phyloP scores from a whole-genome alignment of 2,113 vertebrate genomes.

The Cacatua alba region DNA sequence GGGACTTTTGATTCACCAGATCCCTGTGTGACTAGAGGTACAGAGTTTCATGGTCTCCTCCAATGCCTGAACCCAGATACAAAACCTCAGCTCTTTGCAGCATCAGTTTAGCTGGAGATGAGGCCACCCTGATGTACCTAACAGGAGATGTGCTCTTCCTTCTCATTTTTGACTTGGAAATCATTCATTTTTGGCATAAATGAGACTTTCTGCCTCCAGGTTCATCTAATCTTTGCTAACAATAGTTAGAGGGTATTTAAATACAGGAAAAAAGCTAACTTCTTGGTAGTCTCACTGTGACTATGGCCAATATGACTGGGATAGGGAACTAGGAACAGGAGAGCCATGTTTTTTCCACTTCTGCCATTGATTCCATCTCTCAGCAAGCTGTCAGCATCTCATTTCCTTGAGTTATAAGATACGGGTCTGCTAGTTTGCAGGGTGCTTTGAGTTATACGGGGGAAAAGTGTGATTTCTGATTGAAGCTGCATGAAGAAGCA shows the following conservation, averaged over 20 bases:
- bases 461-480: background rate
- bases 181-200: background rate
- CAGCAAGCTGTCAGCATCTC: background rate
- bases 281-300: background rate
- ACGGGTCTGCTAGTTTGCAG: background rate
- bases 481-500: background rate
- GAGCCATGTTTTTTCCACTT: background rate
- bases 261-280: background rate
- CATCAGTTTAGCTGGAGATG: background rate
- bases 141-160: background rate
- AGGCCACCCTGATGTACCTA: too few relatives aligned
- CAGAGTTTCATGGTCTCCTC: background rate
- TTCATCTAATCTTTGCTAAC: background rate
- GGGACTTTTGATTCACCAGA: background rate
- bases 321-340: background rate
- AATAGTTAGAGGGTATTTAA: background rate
- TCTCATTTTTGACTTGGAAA: background rate
- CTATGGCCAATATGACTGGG: background rate
- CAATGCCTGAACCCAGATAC: background rate
- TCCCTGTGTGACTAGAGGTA: background rate
- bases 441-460: background rate
- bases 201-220: background rate
- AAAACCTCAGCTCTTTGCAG: background rate
- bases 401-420: background rate
- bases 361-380: background rate